Percentiles rank a stretch among this genome's conserved stretches.
phyloP scores from a whole-genome alignment of 2,888 invertebrate genomes.

The Nemotelus pantherinus region DNA sequence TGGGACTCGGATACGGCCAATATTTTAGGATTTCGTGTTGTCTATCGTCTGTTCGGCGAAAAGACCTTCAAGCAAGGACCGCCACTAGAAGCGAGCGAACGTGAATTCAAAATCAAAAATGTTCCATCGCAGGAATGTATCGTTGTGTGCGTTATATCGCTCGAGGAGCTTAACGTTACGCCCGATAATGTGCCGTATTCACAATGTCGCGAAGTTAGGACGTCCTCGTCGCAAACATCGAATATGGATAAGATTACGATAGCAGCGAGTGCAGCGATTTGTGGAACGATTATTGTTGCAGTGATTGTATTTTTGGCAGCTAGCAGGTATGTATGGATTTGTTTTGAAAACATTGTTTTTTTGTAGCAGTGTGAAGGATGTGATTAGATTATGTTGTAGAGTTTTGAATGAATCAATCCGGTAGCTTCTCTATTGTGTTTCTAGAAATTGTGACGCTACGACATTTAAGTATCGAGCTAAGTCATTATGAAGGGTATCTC shows the following conservation, averaged over 20 bases:
- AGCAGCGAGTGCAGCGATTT: constrained; percentile 91
- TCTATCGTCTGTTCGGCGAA: constrained; percentile 89
- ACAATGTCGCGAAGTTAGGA: constrained; percentile 90
- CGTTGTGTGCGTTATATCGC: constrained; percentile 90
- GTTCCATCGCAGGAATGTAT: constrained; percentile 94
- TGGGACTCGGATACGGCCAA: constrained; percentile 91
- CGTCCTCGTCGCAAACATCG: constrained; percentile 82
- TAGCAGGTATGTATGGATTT: constrained; percentile 66
- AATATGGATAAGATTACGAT: constrained; percentile 97
- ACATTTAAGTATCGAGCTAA: too few relatives aligned
- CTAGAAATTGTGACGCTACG: too few relatives aligned
- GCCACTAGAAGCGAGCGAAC: constrained; percentile 86
- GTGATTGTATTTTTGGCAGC: constrained; percentile 91
- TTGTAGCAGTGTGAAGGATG: too few relatives aligned
- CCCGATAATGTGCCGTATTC: constrained; percentile 86
- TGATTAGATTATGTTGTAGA: too few relatives aligned
- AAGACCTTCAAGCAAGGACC: constrained; percentile 91
- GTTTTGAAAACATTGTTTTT: too few relatives aligned
- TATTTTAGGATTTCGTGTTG: constrained; percentile 88
- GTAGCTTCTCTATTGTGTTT: too few relatives aligned
- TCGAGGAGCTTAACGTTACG: constrained; percentile 88
- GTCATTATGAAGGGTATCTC: too few relatives aligned
- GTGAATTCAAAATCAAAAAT: constrained; percentile 92
- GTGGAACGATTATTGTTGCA: constrained; percentile 89
- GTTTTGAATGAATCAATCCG: too few relatives aligned